A percentile compares a stretch with the other conserved stretches of the same genome.
These are phyloP conservation scores for Gymnothorax javanicus DNA, from an alignment of 2,797 vertebrate genomes.

Conservation along the genomic window DNA sequence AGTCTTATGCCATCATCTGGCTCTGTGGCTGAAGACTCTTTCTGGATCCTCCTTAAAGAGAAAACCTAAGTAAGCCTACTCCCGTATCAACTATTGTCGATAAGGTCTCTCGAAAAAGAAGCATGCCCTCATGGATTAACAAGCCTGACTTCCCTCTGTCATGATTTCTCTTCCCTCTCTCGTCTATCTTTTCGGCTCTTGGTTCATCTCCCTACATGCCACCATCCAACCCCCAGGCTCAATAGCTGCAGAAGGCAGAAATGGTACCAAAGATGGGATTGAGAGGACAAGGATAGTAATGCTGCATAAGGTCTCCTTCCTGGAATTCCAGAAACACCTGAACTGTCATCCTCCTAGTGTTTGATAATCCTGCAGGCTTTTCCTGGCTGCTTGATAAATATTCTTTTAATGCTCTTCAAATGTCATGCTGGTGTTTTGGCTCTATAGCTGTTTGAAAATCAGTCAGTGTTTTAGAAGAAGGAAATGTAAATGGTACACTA, in stretches of 20 bases:
- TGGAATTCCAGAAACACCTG: conserved; percentile 67
- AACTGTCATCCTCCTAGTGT: neutral
- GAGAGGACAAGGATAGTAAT: conserved; percentile 87
- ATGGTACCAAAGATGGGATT: conserved; percentile 84
- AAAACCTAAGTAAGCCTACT: too few species aligned
- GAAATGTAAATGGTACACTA: neutral
- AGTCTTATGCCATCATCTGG: neutral
- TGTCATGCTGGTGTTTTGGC: neutral
- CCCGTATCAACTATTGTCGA: conserved; percentile 30
- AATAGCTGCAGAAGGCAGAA: conserved; percentile 87
- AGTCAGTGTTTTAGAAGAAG: neutral
- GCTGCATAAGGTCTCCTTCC: conserved; percentile 84
- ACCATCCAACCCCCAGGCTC: conserved; percentile 71
- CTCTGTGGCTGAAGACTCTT: neutral
- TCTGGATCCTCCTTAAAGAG: too few species aligned
- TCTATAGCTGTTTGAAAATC: neutral
- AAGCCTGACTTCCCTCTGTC: neutral
- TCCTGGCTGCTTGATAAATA: neutral
- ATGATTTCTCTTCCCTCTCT: neutral
- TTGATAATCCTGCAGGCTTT: neutral
- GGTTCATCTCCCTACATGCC: conserved; percentile 18
- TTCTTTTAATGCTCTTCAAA: neutral
- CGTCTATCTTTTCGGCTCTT: neutral
- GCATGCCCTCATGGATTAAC: neutral
- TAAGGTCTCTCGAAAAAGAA: conserved; percentile 7